Percentiles rank a stretch among this genome's conserved stretches.
These are phyloP conservation scores for Molanna angustata DNA, from an alignment of 2,888 invertebrate genomes.

Conservation along the genomic window DNA sequence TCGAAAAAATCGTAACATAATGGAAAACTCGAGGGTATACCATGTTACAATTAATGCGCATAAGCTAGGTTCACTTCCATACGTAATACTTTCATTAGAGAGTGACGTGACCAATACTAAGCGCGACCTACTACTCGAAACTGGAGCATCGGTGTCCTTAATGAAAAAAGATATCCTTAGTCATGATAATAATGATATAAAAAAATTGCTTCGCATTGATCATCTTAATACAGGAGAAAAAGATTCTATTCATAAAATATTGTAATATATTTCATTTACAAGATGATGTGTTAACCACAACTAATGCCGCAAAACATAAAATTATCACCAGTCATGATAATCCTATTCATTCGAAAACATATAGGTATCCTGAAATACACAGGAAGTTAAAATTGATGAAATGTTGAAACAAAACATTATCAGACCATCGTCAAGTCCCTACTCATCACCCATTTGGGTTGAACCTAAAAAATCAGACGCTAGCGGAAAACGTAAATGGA, in stretches of 20 bases:
- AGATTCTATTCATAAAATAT: conserved; percentile 30
- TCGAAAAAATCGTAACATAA: no score
- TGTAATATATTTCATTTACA: conserved; percentile 34
- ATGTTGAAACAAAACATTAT: conserved; percentile 35
- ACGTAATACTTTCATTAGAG: no score
- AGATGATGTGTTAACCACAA: conserved; percentile 33
- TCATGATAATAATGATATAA: not conserved
- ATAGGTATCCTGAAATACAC: conserved; percentile 36
- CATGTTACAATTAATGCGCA: no score
- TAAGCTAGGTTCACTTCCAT: no score
- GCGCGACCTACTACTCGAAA: no score
- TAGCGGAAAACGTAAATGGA: conserved; percentile 1
- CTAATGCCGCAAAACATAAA: conserved; percentile 32
- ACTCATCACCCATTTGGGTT: conserved; percentile 25
- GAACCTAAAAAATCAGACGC: conserved; percentile 26
- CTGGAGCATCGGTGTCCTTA: no score
- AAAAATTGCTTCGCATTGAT: not conserved
- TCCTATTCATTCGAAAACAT: conserved; percentile 35
- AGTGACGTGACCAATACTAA: no score
- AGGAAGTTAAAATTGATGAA: conserved; percentile 35
- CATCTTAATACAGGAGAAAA: conserved; percentile 36
- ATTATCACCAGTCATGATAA: conserved; percentile 32
- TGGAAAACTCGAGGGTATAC: no score
- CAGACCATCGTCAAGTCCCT: conserved; percentile 30
- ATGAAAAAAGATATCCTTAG: no score